Percentiles rank a stretch among this genome's conserved stretches.
Conservation (phyloP, 2,797 vertebrate species). For the Rhinatrema bivittatum region DNA sequence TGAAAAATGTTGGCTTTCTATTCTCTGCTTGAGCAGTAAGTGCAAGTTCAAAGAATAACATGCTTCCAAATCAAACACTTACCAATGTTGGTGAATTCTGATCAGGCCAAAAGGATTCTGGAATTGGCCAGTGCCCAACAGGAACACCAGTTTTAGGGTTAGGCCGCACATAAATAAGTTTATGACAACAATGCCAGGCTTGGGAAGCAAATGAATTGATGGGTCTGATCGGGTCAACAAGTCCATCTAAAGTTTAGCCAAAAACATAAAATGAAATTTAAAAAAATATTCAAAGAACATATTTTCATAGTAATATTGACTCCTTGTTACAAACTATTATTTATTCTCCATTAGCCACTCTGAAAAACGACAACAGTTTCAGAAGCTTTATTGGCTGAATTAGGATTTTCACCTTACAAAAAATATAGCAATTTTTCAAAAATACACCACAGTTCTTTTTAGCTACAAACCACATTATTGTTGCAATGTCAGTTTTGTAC, state of each 20-base stretch:
- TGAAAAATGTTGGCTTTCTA: too few species aligned
- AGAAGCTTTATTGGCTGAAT: too few species aligned
- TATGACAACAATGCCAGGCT: constrained; percentile 95
- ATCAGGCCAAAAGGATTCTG: constrained; percentile 97
- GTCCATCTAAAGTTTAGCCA: constrained; percentile 68
- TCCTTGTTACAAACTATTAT: background rate
- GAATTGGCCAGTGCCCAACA: constrained; percentile 95
- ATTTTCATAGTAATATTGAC: constrained; percentile 8
- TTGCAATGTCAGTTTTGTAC: too few species aligned
- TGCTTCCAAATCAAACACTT: too few species aligned
- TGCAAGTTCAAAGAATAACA: too few species aligned
- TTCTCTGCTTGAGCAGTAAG: too few species aligned
- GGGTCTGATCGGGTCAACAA: constrained; percentile 68
- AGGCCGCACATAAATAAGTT: constrained; percentile 92
- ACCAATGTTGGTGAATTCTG: constrained; percentile 94
- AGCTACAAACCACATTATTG: too few species aligned
- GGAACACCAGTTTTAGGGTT: constrained; percentile 95
- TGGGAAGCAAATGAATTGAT: constrained; percentile 72
- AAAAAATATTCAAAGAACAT: constrained; percentile 8
- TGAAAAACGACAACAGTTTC: too few species aligned
- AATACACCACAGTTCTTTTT: too few species aligned
- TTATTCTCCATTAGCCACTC: background rate
- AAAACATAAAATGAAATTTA: constrained; percentile 28
- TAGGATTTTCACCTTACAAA: too few species aligned
- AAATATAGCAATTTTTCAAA: too few species aligned